phyloP scores from a whole-genome alignment of 2,113 vertebrate genomes.

The Psophia crepitans region DNA sequence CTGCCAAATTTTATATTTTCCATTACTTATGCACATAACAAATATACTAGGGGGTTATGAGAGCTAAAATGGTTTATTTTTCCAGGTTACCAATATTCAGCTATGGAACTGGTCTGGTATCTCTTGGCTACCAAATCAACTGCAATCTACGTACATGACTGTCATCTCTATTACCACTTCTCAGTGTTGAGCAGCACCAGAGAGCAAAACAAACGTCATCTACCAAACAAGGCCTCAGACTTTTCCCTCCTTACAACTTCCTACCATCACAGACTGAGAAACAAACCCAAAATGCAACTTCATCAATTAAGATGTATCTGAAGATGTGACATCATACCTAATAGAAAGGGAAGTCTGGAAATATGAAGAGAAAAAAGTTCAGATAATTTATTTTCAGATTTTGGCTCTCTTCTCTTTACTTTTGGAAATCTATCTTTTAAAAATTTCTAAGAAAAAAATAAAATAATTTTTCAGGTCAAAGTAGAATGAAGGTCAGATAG shows the following conservation, averaged over 20 bases:
- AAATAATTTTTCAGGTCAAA: neutral
- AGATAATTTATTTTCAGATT: neutral
- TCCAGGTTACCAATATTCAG: neutral
- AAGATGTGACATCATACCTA: neutral
- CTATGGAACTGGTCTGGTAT: neutral
- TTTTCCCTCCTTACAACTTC: neutral
- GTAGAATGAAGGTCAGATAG: neutral
- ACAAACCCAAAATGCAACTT: neutral
- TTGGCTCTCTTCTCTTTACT: neutral
- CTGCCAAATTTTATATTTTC: neutral
- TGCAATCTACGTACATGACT: neutral
- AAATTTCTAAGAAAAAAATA: neutral
- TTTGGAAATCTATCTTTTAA: neutral
- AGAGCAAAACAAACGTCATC: neutral
- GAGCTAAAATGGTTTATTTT: neutral
- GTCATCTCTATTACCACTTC: neutral
- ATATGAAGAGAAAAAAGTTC: neutral
- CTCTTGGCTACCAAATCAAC: neutral
- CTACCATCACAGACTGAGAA: neutral
- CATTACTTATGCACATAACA: neutral
- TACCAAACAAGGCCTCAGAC: rapidly evolving
- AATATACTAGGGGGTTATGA: rapidly evolving
- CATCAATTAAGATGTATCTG: neutral
- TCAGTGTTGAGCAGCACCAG: rapidly evolving
- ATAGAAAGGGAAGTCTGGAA: neutral